These are phyloP conservation scores for Tenthredo amoena DNA, from an alignment of 2,888 invertebrate genomes.

Conservation along the genomic window DNA sequence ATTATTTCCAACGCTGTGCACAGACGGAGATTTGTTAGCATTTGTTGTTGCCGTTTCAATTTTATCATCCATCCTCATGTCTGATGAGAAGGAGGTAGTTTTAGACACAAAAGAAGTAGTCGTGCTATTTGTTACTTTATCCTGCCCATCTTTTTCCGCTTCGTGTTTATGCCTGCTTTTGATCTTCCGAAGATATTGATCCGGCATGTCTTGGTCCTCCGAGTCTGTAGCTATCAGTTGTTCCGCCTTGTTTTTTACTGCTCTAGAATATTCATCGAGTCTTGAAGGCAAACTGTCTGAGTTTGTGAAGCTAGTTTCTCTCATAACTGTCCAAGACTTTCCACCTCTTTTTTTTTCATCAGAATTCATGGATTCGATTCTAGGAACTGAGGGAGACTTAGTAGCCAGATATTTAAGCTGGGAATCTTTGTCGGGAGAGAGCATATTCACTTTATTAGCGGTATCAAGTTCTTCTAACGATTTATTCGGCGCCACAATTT, in stretches of 20 bases:
- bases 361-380: background rate
- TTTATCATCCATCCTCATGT: background rate
- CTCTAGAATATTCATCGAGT: background rate
- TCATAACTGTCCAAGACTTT: background rate
- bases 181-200: background rate
- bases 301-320: background rate
- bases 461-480: conserved; percentile 15
- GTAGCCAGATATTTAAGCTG: conserved; percentile 58
- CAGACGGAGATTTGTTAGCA: background rate
- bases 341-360: background rate
- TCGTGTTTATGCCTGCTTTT: background rate
- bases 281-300: too few species aligned
- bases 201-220: conserved; percentile 25
- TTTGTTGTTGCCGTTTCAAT: background rate
- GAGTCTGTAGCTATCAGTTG: conserved; percentile 29
- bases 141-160: background rate
- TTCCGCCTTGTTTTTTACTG: background rate
- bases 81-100: background rate
- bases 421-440: conserved; percentile 61
- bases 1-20: background rate
- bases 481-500: background rate
- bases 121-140: background rate
- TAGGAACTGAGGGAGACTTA: conserved; percentile 41
- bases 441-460: conserved; percentile 53
- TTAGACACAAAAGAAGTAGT: background rate